Conservation (phyloP, 1,140 invertebrate species). For the Leucophenga varia region DNA sequence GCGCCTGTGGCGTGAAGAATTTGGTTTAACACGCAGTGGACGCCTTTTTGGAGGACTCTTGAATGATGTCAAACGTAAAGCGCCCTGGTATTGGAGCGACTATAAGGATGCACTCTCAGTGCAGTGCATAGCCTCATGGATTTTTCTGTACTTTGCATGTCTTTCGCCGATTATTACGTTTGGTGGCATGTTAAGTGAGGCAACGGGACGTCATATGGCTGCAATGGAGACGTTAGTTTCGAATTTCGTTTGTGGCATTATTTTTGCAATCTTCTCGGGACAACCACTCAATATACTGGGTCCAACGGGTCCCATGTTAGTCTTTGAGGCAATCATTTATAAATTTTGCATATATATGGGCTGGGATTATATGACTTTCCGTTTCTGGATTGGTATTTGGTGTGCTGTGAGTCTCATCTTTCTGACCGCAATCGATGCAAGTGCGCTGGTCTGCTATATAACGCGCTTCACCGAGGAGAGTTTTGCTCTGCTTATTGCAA, state of each 20-base stretch:
- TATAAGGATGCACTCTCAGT: conserved; percentile 87
- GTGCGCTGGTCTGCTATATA: conserved; percentile 96
- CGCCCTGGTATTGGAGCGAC: conserved; percentile 80
- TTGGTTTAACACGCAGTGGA: conserved; percentile 82
- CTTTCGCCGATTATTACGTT: conserved; percentile 80
- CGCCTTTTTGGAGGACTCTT: conserved; percentile 86
- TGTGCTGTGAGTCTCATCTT: conserved; percentile 81
- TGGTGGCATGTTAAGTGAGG: conserved; percentile 85
- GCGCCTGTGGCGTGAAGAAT: conserved; percentile 77
- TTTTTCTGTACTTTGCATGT: conserved; percentile 99
- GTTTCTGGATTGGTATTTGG: conserved; percentile 96
- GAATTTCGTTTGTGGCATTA: conserved; percentile 93
- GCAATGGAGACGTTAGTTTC: conserved; percentile 97
- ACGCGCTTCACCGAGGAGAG: conserved; percentile 99
- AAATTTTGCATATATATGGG: conserved; percentile 86
- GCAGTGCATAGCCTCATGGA: conserved; percentile 95
- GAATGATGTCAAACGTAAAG: conserved; percentile 91
- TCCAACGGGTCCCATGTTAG: conserved; percentile 95
- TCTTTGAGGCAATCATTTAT: conserved; percentile 97
- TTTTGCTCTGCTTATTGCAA: conserved; percentile 96
- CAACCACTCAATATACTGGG: conserved; percentile 97
- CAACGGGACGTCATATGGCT: conserved; percentile 95
- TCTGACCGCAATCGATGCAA: conserved; percentile 93
- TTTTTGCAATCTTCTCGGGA: conserved; percentile 96
- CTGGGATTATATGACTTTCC: conserved; percentile 92